Percentiles rank a stretch among this genome's conserved stretches.
These are phyloP conservation scores for Falco naumanni DNA, from an alignment of 2,797 vertebrate genomes.

Conservation along the genomic window DNA sequence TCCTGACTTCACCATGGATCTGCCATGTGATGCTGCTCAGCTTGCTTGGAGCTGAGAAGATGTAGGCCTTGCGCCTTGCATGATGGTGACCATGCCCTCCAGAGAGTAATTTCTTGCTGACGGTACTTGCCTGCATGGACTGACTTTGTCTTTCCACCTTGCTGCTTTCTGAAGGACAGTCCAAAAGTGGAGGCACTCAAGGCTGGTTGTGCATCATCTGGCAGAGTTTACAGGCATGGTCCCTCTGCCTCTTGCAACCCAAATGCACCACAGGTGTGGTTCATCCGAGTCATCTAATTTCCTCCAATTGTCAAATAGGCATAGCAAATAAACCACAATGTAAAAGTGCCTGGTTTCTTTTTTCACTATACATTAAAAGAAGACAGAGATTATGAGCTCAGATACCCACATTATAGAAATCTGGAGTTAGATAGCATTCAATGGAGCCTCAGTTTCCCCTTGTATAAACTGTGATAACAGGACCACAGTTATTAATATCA, in stretches of 20 bases:
- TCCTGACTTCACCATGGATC: not conserved
- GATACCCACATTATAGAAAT: not conserved
- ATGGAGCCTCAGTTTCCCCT: fast-evolving
- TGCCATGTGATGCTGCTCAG: not conserved
- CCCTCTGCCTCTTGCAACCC: fast-evolving
- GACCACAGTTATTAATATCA: not conserved
- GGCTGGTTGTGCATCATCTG: not conserved
- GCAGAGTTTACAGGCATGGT: not conserved
- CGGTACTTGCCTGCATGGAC: not conserved
- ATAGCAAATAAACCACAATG: no score
- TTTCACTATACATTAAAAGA: not conserved
- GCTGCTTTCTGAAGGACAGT: not conserved
- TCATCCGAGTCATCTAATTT: not conserved
- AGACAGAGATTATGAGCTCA: not conserved
- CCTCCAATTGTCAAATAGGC: not conserved
- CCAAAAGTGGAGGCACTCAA: not conserved
- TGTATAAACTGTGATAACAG: not conserved
- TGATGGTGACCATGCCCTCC: fast-evolving
- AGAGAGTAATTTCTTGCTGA: not conserved
- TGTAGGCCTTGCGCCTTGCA: not conserved
- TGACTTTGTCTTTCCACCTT: not conserved
- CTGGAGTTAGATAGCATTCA: not conserved
- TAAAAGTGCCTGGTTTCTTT: not conserved
- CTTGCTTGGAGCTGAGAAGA: not conserved
- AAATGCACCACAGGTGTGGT: fast-evolving